Base-by-base conservation (phyloP, 2,113 vertebrate species). In the Petroica traversi region DNA sequence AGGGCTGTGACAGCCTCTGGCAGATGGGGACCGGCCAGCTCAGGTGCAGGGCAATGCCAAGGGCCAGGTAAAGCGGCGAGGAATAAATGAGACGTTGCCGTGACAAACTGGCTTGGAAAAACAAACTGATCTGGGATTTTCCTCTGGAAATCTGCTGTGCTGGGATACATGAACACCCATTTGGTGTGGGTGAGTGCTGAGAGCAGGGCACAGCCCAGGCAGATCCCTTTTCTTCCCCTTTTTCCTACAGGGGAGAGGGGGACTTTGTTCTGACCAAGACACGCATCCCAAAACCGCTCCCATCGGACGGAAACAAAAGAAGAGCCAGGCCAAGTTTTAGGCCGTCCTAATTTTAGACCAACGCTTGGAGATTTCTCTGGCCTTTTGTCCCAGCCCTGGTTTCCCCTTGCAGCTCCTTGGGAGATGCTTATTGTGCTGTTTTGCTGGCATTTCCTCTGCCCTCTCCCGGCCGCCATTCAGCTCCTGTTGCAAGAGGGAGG, bases 391-490 rank as follows among this genome's bases (percentile, higher is more conserved):
- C 67, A 41, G 49, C 40, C 9, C 38, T 67, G 73, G 36, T 84
- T 92, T 97, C 38, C 67, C 89, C 84, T 94, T 83, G 73, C 86
- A 86, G 89, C 81, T 92, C 82, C 49, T 34, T 57, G 78, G 92
- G 91, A 81, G 84, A 68, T 88, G 73, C 72, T 88, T 20, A 68
- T 77, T 93, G 88, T 84, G 88, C 75, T 78, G 23, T 58, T 82
- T 46, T 57, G 85, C 83, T 82, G 94, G 92, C 94, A 73, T 48
- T 86, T 61, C 43, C 75, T 87, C 58, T 93, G 49, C 59, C 68
- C 54, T 87, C 74, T 96, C 67, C 77, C 45, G 52, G 63, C 69
- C 76, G 51, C 85, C 73, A 57, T 62, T 71, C 48, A 88, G 91
- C 77, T 89, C 81, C 54, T 43, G 89, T 91, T 96, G 96, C 92